These are phyloP conservation scores for Trypoxylus dichotomus DNA, from an alignment of 1,140 invertebrate species.

Conservation along the genomic window DNA sequence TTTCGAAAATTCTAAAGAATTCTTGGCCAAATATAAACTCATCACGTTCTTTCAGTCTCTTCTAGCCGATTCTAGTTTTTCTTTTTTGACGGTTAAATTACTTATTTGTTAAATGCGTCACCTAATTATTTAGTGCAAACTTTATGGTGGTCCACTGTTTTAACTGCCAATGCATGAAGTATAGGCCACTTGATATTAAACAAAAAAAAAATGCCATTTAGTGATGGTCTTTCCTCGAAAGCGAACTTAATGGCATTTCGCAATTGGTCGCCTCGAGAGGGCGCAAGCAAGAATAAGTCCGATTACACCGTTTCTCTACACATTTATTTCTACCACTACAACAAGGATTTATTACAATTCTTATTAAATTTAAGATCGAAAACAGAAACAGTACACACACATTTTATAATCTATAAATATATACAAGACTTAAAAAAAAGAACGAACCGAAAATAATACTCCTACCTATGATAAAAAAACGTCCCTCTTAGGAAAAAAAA, in stretches of 20 bases:
- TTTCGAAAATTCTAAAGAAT: no score
- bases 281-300: neutral
- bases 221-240: neutral
- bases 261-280: neutral
- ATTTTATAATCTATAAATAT: neutral
- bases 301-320: neutral
- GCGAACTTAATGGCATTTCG: slow-evolving; percentile 14
- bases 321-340: slow-evolving; percentile 3
- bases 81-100: neutral
- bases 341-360: neutral
- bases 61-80: no score
- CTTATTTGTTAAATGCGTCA: neutral
- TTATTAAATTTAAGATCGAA: slow-evolving; percentile 17
- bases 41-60: no score
- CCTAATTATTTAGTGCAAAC: no score
- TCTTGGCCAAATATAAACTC: no score
- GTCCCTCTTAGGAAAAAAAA: neutral
- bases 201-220: slow-evolving; percentile 14
- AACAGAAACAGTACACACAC: neutral
- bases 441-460: neutral
- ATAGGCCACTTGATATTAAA: slow-evolving; percentile 9
- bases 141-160: no score
- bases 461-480: neutral
- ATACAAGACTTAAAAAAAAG: slow-evolving; percentile 9
- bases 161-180: neutral